phyloP scores from a whole-genome alignment of 2,113 vertebrate species.

The Urocynchramus pylzowi region DNA sequence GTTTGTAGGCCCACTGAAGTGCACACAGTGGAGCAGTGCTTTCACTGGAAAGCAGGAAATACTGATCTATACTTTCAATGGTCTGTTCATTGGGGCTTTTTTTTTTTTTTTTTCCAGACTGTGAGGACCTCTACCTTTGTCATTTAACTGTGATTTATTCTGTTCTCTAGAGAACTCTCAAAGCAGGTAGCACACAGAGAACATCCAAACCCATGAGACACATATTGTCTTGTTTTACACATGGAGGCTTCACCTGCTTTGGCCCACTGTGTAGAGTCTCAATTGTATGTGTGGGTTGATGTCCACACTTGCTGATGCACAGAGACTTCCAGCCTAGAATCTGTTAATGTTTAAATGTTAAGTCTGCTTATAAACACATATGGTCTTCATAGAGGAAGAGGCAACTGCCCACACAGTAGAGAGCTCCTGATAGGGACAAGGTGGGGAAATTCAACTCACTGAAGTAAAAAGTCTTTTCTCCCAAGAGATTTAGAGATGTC shows the following conservation, averaged over 20 bases:
- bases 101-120: not conserved
- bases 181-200: not conserved
- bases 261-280: not conserved
- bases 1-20: not conserved
- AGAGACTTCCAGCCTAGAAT: not conserved
- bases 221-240: not conserved
- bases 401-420: not conserved
- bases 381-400: not conserved
- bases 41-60: not conserved
- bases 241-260: rapidly evolving
- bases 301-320: not conserved
- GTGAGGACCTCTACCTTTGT: not conserved
- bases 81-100: rapidly evolving
- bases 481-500: not conserved
- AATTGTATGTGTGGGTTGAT: not conserved
- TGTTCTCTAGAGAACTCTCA: not conserved
- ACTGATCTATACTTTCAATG: not conserved
- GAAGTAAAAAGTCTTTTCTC: not conserved
- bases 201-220: not conserved
- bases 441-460: not conserved
- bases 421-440: not conserved
- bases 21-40: not conserved
- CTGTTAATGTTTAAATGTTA: not conserved
- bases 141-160: not conserved
- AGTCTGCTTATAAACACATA: not conserved